These are phyloP conservation scores for Cephalotes varians DNA, from an alignment of 2,888 invertebrate genomes.

Conservation along the genomic window DNA sequence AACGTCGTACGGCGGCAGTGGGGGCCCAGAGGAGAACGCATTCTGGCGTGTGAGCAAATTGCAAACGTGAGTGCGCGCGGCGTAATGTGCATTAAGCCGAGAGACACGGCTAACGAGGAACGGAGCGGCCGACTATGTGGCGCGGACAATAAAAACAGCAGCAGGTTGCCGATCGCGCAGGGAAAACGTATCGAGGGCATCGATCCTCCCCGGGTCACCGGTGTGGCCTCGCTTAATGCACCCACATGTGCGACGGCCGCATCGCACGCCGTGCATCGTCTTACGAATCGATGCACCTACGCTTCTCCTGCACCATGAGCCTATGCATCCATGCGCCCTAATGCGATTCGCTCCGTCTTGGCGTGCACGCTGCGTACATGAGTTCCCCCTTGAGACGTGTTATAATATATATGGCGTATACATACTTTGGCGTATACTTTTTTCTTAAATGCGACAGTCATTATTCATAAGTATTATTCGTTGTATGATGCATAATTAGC, in stretches of 20 bases:
- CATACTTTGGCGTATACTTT: neutral
- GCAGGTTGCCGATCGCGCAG: conserved; percentile 70
- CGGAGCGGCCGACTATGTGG: conserved; percentile 26
- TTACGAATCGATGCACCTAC: conserved; percentile 31
- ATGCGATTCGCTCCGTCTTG: conserved; percentile 21
- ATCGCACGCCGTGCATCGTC: conserved; percentile 17
- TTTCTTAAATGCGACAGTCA: neutral
- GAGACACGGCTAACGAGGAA: conserved; percentile 48
- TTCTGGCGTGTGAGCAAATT: conserved; percentile 58
- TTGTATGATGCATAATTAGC: neutral
- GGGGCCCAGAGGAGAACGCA: too few relatives aligned
- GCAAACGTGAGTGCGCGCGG: conserved; percentile 45
- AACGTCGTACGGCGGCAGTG: neutral
- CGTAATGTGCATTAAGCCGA: conserved; percentile 59
- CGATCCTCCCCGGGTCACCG: conserved; percentile 83
- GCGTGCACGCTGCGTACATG: neutral
- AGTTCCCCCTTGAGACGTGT: conserved; percentile 16
- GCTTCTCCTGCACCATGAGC: conserved; percentile 16
- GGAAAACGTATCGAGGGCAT: conserved; percentile 77
- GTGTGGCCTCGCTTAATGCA: conserved; percentile 78
- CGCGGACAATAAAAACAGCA: conserved; percentile 57
- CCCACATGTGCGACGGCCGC: conserved; percentile 66
- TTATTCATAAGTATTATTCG: neutral
- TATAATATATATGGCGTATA: neutral
- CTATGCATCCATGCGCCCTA: conserved; percentile 42